Conservation (phyloP, 2,797 vertebrate species). For the Lutjanus argentimaculatus region DNA sequence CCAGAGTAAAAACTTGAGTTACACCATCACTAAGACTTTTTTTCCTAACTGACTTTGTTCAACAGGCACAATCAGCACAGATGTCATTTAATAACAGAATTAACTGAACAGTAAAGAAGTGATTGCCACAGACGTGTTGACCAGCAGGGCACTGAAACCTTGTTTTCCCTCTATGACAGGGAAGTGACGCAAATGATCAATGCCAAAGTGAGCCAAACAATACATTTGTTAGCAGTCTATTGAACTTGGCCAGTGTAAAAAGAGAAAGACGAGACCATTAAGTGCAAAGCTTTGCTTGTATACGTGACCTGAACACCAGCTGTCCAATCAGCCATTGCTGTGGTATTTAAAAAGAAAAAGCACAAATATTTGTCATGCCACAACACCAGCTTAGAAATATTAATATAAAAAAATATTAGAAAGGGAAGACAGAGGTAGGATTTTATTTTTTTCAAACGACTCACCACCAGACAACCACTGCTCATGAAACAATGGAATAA, state of each 20-base stretch:
- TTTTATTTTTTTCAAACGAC: conserved; percentile 4
- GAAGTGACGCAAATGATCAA: not conserved
- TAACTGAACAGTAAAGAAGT: too few species aligned
- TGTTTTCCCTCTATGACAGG: too few species aligned
- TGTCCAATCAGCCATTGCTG: not conserved
- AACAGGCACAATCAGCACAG: too few species aligned
- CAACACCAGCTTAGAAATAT: not conserved
- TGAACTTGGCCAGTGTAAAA: not conserved
- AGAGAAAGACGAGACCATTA: not conserved
- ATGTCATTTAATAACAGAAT: too few species aligned
- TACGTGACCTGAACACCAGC: not conserved
- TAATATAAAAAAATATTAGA: not conserved
- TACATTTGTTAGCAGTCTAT: not conserved
- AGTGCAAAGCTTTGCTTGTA: not conserved
- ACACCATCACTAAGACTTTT: too few species aligned
- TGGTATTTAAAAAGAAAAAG: not conserved
- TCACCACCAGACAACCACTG: conserved; percentile 20
- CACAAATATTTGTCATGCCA: not conserved
- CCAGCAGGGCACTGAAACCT: too few species aligned
- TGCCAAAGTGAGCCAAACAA: not conserved
- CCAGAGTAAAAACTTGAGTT: too few species aligned
- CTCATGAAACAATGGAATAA: conserved; percentile 46
- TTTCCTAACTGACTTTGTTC: too few species aligned
- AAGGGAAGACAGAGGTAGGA: too few species aligned
- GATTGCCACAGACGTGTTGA: too few species aligned